phyloP scores from a whole-genome alignment of 2,888 invertebrate genomes.

The Clunio marinus region DNA sequence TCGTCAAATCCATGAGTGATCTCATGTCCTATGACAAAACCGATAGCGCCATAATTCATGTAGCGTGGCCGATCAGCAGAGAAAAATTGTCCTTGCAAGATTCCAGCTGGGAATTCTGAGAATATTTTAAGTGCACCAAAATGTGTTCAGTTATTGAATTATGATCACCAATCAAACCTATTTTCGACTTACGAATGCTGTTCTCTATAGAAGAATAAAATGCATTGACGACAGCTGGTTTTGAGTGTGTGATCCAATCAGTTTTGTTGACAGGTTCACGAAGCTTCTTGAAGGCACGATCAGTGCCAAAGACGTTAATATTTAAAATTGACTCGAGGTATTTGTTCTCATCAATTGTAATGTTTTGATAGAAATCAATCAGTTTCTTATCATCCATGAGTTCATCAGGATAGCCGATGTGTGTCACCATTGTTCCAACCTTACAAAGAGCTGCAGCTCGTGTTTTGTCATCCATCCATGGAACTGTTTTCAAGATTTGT shows the following conservation, averaged over 20 bases:
- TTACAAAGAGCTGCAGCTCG: slow-evolving; percentile 59
- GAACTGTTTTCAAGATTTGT: slow-evolving; percentile 59
- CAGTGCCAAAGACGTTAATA: slow-evolving; percentile 53
- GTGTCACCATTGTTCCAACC: slow-evolving; percentile 61
- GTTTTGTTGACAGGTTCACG: slow-evolving; percentile 54
- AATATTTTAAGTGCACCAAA: too few species aligned
- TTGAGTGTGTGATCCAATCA: slow-evolving; percentile 54
- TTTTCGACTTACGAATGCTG: slow-evolving; percentile 53
- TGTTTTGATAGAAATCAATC: slow-evolving; percentile 50
- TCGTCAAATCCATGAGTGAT: slow-evolving; percentile 89
- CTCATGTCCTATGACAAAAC: slow-evolving; percentile 88
- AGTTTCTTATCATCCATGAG: slow-evolving; percentile 61
- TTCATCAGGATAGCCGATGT: slow-evolving; percentile 71
- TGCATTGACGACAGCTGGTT: slow-evolving; percentile 55
- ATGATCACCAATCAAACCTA: background rate
- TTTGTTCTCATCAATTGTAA: slow-evolving; percentile 45
- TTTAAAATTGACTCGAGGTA: slow-evolving; percentile 54
- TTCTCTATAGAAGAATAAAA: slow-evolving; percentile 56
- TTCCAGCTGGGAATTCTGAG: slow-evolving; percentile 88
- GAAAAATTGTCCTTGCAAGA: slow-evolving; percentile 88
- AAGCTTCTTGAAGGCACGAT: slow-evolving; percentile 53
- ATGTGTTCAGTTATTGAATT: too few species aligned
- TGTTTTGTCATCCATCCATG: slow-evolving; percentile 72
- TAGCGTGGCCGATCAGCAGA: slow-evolving; percentile 81
- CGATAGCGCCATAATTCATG: slow-evolving; percentile 89